Evolutionary conservation across 1,140 invertebrate genomes (phyloP), one percentile per base, ranked within the genome.

Genomic region (Neodiprion fabricii): DNA sequence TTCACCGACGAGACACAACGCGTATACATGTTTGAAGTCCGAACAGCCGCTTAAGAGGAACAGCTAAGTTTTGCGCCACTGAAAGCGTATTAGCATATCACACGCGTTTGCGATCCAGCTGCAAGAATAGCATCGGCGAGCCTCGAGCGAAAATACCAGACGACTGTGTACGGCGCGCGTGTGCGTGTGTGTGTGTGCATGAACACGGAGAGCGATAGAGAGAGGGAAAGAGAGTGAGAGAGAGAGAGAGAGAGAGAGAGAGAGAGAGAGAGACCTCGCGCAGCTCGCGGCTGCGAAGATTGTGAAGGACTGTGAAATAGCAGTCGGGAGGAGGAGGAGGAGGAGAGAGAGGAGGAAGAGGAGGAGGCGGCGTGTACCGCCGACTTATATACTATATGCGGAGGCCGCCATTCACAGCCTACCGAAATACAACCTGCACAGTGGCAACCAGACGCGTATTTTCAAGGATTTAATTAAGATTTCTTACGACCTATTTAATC

Each of bases 401-500:
- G 53, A 61, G 53, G 53, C 53, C 11, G 53, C 53, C 53, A 61
- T 61, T 61, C 53, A 61, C 53, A 17, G 53, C 53, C 53, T 61
- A 61, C 53, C 53, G 53, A 61, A 61, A 61, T 61, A 61, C 40
- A 23, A 12, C 67, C 40, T 11, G 10, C 14, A 12, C 17, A 11
- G 17, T 23, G 67, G 10, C 40, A 10, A 69, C 67, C 67, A 23
- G 11, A 69, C 28, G 28, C 53, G n/a, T 61, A 61, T 69, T 69
- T 69, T 69, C 67, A 69, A 47, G 21, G 40, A 69, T 69, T 69
- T 69, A 69, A 69, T 69, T 69, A 69, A 69, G 21, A 69, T 69
- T 69, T 69, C 67, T 69, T 69, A 69, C 67, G 67, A 69, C 40
- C 67, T 69, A 69, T 69, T 69, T 69, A 14, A 23, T 69, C 67